Evolutionary conservation across 2,113 vertebrate species (phyloP).

Genomic region (Gasterosteus aculeatus): DNA sequence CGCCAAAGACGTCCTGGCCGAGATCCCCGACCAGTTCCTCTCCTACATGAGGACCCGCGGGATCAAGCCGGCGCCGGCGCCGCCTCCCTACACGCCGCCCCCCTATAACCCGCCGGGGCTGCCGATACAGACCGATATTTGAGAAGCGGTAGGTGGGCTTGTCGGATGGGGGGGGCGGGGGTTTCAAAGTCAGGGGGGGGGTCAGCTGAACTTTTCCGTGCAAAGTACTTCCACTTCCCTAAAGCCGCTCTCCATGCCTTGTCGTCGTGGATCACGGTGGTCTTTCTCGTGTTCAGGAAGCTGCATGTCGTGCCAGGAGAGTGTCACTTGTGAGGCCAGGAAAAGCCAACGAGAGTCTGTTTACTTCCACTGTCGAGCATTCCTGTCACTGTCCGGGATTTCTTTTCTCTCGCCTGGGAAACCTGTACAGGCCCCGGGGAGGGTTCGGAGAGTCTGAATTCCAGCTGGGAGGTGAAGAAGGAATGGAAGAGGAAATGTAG

Average conservation of each 20-base stretch:
- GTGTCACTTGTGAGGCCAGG: conserved; percentile 47
- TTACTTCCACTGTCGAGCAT: conserved; percentile 84
- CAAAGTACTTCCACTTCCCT: conserved; percentile 65
- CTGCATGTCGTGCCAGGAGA: conserved; percentile 47
- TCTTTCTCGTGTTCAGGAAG: conserved; percentile 62
- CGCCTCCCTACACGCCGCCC: conserved; percentile 94
- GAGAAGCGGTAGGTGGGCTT: conserved; percentile 54
- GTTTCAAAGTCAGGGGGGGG: conserved; percentile 32
- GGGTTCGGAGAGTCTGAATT: neutral
- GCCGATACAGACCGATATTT: conserved; percentile 93
- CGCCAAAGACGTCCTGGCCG: conserved; percentile 96
- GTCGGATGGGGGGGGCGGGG: neutral
- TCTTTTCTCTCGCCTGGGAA: conserved; percentile 12
- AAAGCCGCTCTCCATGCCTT: conserved; percentile 62
- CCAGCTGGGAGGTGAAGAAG: conserved; percentile 1
- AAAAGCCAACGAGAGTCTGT: conserved; percentile 78
- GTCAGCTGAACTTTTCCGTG: conserved; percentile 35
- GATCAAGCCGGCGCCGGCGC: conserved; percentile 93
- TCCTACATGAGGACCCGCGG: conserved; percentile 97
- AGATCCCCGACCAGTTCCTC: conserved; percentile 97
- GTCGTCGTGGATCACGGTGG: conserved; percentile 36
- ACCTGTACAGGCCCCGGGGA: conserved; percentile 1
- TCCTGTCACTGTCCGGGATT: conserved; percentile 79
- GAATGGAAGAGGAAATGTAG: conserved; percentile 6
- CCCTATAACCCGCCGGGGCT: conserved; percentile 90